Percentiles rank a stretch among this genome's conserved stretches.
Conservation (phyloP, 2,797 vertebrate species). For the Onychomys leucogaster region DNA sequence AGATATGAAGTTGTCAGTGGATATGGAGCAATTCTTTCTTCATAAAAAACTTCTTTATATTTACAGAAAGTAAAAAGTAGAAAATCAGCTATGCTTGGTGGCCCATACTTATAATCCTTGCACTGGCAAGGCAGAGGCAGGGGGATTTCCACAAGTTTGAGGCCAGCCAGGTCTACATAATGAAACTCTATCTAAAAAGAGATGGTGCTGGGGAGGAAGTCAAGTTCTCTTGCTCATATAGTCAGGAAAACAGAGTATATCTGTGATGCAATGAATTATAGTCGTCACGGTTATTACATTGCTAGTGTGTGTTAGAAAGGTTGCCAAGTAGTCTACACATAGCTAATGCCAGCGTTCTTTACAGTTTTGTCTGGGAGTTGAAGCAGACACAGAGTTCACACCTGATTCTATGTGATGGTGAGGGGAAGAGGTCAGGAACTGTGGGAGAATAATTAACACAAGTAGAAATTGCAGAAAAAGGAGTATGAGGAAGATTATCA, state of each 20-base stretch:
- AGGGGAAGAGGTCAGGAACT: neutral
- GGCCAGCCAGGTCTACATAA: neutral
- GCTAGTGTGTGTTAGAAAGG: neutral
- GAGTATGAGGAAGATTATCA: neutral
- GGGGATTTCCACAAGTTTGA: neutral
- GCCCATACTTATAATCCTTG: neutral
- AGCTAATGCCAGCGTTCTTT: neutral
- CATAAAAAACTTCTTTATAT: neutral
- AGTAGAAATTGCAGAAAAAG: neutral
- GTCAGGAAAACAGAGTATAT: neutral
- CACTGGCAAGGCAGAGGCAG: too few relatives aligned
- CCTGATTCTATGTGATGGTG: neutral
- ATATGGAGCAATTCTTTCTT: neutral
- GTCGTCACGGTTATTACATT: neutral
- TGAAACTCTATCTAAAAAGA: neutral
- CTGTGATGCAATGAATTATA: neutral
- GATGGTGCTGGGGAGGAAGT: neutral
- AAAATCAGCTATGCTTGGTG: neutral
- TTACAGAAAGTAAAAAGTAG: slow-evolving; percentile 10
- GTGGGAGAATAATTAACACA: neutral
- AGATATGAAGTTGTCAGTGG: slow-evolving; percentile 5
- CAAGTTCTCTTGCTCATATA: neutral
- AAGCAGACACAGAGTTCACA: neutral
- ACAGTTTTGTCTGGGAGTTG: neutral
- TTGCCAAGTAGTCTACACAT: neutral